Evolutionary conservation across 1,140 invertebrate genomes (phyloP), one percentile per base, ranked within the genome.

Genomic region (Melitaea cinxia): DNA sequence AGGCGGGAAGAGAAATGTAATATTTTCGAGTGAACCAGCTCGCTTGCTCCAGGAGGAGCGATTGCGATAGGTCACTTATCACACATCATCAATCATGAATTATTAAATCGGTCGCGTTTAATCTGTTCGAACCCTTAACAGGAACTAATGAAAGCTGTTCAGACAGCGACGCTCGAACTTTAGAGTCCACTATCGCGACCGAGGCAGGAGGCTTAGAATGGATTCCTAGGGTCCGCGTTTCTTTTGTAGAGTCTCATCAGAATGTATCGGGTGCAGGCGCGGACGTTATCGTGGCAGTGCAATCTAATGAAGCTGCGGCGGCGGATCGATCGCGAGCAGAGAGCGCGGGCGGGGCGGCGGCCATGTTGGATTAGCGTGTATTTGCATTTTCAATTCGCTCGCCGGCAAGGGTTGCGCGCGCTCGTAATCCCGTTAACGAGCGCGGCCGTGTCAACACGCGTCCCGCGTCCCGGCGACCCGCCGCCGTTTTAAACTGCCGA

Each of bases 361-460:
- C 82, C 83, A 84, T 84, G 62, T 78, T 78, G 83, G 67, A 83
- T 82, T 83, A 84, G 65, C 69, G 39, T 15, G 60, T 82, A 85
- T 87, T 87, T 87, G 84, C 84, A 87, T 87, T 86, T 82, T 73
- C 73, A 83, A 86, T 81, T 75, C 68, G 49, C 24, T 19, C 39
- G 59, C 39, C 53, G 54, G 58, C 59, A 80, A 79, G 80, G 78
- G 80, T 80, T 77, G 78, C 64, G 65, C 63, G 66, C 60, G 69
- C 67, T 57, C 60, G 61, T 77, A 75, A 80, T 77, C 75, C 68
- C 59, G 70, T 80, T 75, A 80, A 71, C 66, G 64, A 54, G 66
- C 68, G 57, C 66, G 52, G 65, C 69, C 61, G 66, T 62, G 65
- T 59, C 72, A 70, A 58, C 65, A 61, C 62, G 53, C 45, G 65